Conservation (phyloP, 2,797 vertebrate genomes). For the Xiphorhynchus erythropygius region DNA sequence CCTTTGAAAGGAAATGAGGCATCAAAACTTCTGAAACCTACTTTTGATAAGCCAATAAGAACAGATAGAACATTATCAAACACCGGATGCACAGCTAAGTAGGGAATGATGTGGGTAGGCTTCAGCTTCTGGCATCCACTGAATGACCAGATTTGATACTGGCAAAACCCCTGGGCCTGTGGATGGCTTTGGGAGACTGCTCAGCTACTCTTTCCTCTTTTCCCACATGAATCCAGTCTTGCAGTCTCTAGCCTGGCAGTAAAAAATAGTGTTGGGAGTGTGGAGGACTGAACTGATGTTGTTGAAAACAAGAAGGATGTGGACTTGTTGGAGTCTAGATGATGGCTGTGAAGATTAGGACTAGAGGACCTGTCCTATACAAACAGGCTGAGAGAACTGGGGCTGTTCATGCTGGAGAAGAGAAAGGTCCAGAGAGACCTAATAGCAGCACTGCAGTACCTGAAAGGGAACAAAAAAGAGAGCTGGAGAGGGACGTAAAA, state of each 20-base stretch:
- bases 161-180: background rate
- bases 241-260: background rate
- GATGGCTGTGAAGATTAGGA: background rate
- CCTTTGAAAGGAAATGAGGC: constrained; percentile 37
- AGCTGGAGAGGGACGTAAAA: background rate
- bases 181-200: background rate
- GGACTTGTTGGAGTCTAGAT: background rate
- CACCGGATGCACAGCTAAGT: background rate
- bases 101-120: background rate
- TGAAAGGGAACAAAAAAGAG: background rate
- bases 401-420: background rate
- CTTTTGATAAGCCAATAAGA: background rate
- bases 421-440: fast-evolving
- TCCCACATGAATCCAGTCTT: background rate
- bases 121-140: background rate
- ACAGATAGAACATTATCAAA: background rate
- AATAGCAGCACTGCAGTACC: background rate
- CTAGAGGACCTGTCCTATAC: background rate
- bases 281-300: background rate
- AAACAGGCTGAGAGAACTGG: background rate
- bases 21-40: background rate
- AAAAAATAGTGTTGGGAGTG: background rate
- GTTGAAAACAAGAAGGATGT: background rate
- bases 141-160: background rate
- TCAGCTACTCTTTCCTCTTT: background rate